Evolutionary conservation across 2,113 vertebrate species (phyloP), one percentile per base, ranked within the genome.

Genomic region (Edolisoma coerulescens): DNA sequence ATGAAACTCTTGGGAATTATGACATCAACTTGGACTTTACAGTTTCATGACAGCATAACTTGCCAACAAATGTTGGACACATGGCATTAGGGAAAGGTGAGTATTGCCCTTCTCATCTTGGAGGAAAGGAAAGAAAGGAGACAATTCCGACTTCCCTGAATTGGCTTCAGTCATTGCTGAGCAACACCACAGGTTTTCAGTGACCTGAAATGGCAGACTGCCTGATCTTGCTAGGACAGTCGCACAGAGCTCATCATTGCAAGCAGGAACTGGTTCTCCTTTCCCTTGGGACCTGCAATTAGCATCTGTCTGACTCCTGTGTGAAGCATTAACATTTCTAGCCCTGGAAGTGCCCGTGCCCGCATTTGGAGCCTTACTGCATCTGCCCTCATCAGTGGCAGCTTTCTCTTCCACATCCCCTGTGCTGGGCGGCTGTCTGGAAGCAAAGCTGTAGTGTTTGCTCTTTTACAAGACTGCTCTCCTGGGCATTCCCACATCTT

Each of bases 401-500:
- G 47, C 60, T 84, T 71, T 81, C 26, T 71, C 37, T 64, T 71
- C 56, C 44, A 27, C 1, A 1, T 54, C 8, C 39, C 63, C 28
- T n/a, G 13, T 42, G 83, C 79, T 56, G 56, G 52, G 52, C 64
- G 50, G 47, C 54, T 69, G n/a, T 0, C 71, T 56, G 37, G 41
- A 47, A 90, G 39, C 68, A 84, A 64, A 84, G 60, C 49, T 77
- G 14, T 32, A 71, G 56, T 20, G 13, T 83, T 83, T n/a, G 67
- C 70, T 42, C 79, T 74, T 90, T 53, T 67, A 27, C 0, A 1
- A 75, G 56, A 93, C 57, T 84, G 92, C 67, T 75, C 71, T 90
- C 90, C 41, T 57, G 89, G 71, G 85, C 57, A 44, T 92, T 89
- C 67, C 71, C 57, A 56, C 18, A 15, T 84, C 68, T 88, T 96